These are phyloP conservation scores for Falco peregrinus DNA, from an alignment of 2,797 vertebrate species.

Conservation along the genomic window DNA sequence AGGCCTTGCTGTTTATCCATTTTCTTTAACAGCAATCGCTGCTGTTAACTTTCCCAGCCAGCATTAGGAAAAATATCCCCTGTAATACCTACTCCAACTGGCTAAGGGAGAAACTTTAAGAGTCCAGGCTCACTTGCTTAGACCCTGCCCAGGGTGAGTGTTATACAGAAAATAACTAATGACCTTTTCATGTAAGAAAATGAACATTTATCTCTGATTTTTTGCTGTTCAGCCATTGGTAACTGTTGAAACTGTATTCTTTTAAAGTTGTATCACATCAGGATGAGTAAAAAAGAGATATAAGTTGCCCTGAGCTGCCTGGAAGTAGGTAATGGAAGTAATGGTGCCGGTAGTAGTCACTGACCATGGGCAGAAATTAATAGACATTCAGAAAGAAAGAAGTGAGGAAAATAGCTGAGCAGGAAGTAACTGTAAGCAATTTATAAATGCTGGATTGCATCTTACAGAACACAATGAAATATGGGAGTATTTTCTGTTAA, in stretches of 20 bases:
- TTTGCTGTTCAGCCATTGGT: not conserved
- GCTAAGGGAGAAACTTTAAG: not conserved
- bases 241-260: not conserved
- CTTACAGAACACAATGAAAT: not conserved
- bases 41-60: not conserved
- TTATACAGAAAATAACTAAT: conserved; percentile 4
- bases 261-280: not conserved
- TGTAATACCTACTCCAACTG: not conserved
- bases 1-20: not conserved
- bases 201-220: conserved; percentile 1
- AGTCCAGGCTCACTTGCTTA: not conserved
- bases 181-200: conserved; percentile 20
- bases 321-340: not conserved
- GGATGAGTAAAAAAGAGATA: not conserved
- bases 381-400: not conserved
- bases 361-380: not conserved
- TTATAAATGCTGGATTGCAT: not conserved
- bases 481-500: not conserved
- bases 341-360: not conserved
- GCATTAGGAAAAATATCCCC: not conserved
- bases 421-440: not conserved
- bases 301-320: not conserved
- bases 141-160: not conserved
- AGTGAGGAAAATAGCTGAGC: not conserved
- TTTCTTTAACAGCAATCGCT: not conserved